phyloP scores from a whole-genome alignment of 2,888 invertebrate species.

The Cybosia mesomella region DNA sequence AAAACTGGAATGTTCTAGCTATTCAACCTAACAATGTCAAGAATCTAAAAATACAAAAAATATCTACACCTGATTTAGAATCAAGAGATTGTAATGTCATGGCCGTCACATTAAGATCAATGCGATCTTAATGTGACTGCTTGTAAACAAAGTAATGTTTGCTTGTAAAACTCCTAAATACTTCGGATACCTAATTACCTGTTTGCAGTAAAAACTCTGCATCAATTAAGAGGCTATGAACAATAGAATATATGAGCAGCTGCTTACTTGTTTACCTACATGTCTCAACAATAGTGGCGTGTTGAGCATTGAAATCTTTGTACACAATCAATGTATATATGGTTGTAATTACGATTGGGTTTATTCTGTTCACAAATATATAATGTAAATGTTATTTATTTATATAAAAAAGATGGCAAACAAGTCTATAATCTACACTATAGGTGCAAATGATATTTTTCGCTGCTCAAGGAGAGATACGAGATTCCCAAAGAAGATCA shows the following conservation, averaged over 20 bases:
- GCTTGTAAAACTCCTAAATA: not conserved
- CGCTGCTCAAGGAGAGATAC: too few relatives aligned
- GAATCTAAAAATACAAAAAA: not conserved
- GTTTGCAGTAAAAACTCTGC: not conserved
- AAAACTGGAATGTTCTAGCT: not conserved
- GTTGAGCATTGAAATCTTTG: not conserved
- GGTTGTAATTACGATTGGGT: not conserved
- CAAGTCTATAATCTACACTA: too few relatives aligned
- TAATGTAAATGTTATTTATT: too few relatives aligned
- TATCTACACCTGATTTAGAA: not conserved
- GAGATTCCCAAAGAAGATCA: too few relatives aligned
- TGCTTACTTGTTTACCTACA: not conserved
- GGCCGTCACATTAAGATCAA: too few relatives aligned
- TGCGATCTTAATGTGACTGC: not conserved
- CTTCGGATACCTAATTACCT: not conserved
- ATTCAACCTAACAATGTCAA: not conserved
- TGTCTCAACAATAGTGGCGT: not conserved
- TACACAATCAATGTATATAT: not conserved
- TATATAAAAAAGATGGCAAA: too few relatives aligned
- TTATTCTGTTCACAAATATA: not conserved
- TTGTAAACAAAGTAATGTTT: not conserved
- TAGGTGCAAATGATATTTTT: too few relatives aligned
- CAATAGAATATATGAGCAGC: not conserved
- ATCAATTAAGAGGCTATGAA: not conserved
- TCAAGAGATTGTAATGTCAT: not conserved